Conservation (phyloP, 2,797 vertebrate species). For the Sphenodon punctatus region DNA sequence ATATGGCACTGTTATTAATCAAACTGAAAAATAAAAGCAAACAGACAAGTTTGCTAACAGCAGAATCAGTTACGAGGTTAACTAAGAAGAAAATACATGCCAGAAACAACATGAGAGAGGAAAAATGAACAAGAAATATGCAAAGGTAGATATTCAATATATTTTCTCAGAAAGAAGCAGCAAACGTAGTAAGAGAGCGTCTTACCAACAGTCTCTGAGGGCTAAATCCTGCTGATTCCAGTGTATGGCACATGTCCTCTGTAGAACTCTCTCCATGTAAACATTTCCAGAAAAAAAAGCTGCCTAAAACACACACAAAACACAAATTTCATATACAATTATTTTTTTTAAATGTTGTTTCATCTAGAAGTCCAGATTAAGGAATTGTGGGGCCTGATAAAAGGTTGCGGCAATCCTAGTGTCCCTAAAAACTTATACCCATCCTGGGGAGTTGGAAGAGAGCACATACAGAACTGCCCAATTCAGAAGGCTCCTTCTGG, state of each 20-base stretch:
- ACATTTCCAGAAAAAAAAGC: conserved; percentile 94
- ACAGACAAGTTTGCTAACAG: neutral
- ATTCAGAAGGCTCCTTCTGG: neutral
- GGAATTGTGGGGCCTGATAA: neutral
- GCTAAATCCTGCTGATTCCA: conserved; percentile 87
- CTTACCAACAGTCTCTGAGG: conserved; percentile 93
- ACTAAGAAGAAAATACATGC: too few relatives aligned
- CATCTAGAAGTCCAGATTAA: too few relatives aligned
- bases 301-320: conserved; percentile 76
- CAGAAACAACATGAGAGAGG: too few relatives aligned
- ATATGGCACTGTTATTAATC: neutral
- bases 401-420: too few relatives aligned
- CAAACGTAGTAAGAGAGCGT: too few relatives aligned
- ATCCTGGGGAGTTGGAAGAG: neutral
- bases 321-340: neutral
- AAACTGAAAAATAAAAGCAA: neutral
- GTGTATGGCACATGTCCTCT: conserved; percentile 82
- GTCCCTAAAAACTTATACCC: too few relatives aligned
- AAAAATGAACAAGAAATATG: too few relatives aligned
- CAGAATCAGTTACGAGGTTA: too few relatives aligned
- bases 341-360: neutral
- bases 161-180: too few relatives aligned
- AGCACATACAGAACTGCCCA: neutral
- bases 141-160: too few relatives aligned
- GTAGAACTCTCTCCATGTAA: conserved; percentile 85